Base-by-base conservation (phyloP, 2,888 invertebrate species). In the Halocaridina rubra region DNA sequence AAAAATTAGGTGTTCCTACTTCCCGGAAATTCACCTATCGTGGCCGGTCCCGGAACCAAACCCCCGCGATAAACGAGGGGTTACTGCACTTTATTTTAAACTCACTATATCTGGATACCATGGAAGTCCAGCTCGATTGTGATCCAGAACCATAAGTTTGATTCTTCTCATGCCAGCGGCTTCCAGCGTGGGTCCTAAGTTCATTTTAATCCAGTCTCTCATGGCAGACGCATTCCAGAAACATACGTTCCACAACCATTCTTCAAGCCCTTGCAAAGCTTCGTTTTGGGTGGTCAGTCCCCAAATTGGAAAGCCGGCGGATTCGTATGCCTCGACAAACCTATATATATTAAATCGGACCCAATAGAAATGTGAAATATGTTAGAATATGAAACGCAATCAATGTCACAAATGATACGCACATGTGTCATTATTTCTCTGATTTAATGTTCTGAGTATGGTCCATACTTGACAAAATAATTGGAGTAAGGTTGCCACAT, bases 401-500 rank as follows among this genome's bases (percentile, higher is more conserved):
- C n/a, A n/a, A n/a, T n/a, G n/a, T n/a, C n/a, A n/a, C n/a, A n/a
- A n/a, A n/a, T n/a, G n/a, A n/a, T n/a, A n/a, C n/a, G n/a, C n/a
- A n/a, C n/a, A n/a, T n/a, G n/a, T n/a, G n/a, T n/a, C n/a, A n/a
- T n/a, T n/a, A n/a, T n/a, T n/a, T n/a, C n/a, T n/a, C n/a, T n/a
- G n/a, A 32, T 16, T 16, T 32, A 3, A 5, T 29, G 1, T 10
- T 8, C 22, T 10, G 33, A 8, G 30, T 71, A 10, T 4, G 3
- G 33, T 16, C 3, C 75, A 8, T 75, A 39, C 77, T 64, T 64
- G 29, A 96, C 89, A 90, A 95, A 94, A 90, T 97, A 98, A 88
- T 96, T 92, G 0, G 96, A 96, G 92, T 94, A 98, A 0, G 94
- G 90, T 90, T 96, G 94, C 90, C 95, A 97, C 90, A 94, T 95